These are phyloP conservation scores for Coturnix japonica DNA, from an alignment of 2,113 vertebrate species.

Conservation along the genomic window DNA sequence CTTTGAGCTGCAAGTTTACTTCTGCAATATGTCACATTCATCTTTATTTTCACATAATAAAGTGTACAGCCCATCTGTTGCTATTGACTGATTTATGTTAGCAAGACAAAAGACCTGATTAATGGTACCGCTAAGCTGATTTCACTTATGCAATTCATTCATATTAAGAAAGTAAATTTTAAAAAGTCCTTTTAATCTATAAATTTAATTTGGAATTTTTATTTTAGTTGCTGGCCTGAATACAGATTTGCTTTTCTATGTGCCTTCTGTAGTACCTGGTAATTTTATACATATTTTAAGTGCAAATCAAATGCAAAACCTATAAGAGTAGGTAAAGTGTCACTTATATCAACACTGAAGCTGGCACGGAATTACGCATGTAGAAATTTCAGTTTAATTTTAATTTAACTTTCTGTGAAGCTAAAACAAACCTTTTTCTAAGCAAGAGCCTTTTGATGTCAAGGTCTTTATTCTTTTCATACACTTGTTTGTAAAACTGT, in stretches of 20 bases:
- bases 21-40: slow-evolving; percentile 43
- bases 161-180: slow-evolving; percentile 47
- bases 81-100: slow-evolving; percentile 48
- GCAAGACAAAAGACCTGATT: slow-evolving; percentile 55
- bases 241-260: not conserved
- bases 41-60: slow-evolving; percentile 66
- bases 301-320: not conserved
- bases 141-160: slow-evolving; percentile 41
- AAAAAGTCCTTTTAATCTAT: slow-evolving; percentile 29
- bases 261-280: not conserved
- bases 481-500: slow-evolving; percentile 4
- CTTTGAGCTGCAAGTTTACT: slow-evolving; percentile 50
- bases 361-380: not conserved
- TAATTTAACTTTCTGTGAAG: not conserved
- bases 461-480: not conserved
- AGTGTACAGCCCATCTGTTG: slow-evolving; percentile 39
- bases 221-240: not conserved
- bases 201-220: slow-evolving; percentile 26
- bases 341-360: not conserved
- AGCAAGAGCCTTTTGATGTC: not conserved
- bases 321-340: not conserved
- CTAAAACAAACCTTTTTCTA: not conserved
- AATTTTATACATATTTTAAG: not conserved
- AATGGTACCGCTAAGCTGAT: slow-evolving; percentile 32
- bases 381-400: not conserved